phyloP scores from a whole-genome alignment of 2,113 vertebrate species.

The Melanocharis versteri region DNA sequence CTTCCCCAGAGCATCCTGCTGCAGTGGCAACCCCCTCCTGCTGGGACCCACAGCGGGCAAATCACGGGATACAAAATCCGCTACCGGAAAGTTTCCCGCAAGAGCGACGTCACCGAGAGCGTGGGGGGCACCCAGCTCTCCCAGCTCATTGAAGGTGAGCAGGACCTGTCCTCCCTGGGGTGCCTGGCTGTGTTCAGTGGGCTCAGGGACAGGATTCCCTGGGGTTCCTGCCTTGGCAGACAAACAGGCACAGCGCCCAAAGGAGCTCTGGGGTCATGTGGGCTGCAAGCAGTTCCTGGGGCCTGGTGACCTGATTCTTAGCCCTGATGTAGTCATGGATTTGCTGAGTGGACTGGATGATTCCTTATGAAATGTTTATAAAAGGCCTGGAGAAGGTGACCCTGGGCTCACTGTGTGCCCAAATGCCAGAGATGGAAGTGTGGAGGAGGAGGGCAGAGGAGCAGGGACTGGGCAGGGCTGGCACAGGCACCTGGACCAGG shows the following conservation, averaged over 20 bases:
- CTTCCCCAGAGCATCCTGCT: constrained; percentile 85
- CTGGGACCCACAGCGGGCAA: constrained; percentile 86
- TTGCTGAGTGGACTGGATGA: neutral
- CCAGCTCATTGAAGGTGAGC: constrained; percentile 88
- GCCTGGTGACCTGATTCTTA: neutral
- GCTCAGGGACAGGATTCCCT: rapidly evolving
- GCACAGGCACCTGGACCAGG: neutral
- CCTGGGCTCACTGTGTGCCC: neutral
- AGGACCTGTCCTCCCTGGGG: too few relatives aligned
- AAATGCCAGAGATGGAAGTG: neutral
- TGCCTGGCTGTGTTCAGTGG: neutral
- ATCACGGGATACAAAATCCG: constrained; percentile 93
- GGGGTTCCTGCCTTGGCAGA: neutral
- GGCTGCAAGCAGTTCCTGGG: neutral
- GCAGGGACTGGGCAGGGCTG: neutral
- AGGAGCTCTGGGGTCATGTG: neutral
- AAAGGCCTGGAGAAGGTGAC: neutral
- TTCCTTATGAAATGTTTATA: neutral
- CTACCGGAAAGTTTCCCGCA: constrained; percentile 89
- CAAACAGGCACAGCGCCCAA: neutral
- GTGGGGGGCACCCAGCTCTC: constrained; percentile 84
- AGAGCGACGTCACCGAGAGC: constrained; percentile 87
- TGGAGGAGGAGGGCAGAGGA: neutral
- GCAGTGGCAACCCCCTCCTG: constrained; percentile 91
- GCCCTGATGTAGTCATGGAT: neutral